These are phyloP conservation scores for Bubalus kerabau DNA, from an alignment of 2,113 vertebrate species.

Conservation along the genomic window DNA sequence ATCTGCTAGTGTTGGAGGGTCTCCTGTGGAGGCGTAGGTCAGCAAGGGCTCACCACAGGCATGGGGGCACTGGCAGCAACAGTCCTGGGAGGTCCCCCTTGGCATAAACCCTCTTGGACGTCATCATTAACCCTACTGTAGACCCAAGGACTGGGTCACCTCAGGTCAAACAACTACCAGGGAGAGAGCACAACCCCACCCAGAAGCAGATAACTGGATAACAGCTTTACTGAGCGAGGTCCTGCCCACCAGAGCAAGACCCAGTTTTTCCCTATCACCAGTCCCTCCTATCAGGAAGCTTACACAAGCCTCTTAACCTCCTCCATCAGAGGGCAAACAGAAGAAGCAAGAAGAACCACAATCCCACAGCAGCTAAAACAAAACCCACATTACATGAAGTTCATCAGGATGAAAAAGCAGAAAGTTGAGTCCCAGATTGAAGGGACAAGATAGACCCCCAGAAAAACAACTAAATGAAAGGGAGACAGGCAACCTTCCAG, in stretches of 20 bases:
- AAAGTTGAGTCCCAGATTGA: not conserved
- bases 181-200: not conserved
- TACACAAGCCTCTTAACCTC: not conserved
- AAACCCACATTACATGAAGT: not conserved
- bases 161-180: not conserved
- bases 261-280: not conserved
- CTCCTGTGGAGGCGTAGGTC: not conserved
- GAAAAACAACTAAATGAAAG: not conserved
- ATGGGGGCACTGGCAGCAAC: not conserved
- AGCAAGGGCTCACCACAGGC: not conserved
- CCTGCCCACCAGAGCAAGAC: not conserved
- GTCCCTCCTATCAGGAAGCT: not conserved
- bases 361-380: not conserved
- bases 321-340: not conserved
- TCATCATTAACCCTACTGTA: not conserved
- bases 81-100: not conserved
- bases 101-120: not conserved
- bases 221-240: not conserved
- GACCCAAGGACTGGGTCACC: not conserved
- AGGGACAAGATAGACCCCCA: not conserved
- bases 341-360: not conserved
- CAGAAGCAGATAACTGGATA: not conserved
- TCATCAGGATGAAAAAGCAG: not conserved
- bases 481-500: not conserved
- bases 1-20: not conserved